phyloP scores from a whole-genome alignment of 2,797 vertebrate species.

The Cirrhinus molitorella region DNA sequence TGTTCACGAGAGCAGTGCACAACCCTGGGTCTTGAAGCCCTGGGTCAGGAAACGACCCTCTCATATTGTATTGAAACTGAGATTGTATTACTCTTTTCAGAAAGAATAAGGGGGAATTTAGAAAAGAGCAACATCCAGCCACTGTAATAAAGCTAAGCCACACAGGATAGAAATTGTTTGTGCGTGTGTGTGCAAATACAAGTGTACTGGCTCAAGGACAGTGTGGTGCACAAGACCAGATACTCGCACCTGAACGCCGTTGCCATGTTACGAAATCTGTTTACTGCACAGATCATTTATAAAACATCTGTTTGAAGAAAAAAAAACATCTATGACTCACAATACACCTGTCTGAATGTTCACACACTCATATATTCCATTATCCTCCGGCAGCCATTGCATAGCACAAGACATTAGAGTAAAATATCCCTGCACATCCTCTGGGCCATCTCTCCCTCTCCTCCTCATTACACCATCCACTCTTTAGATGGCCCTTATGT shows the following conservation, averaged over 20 bases:
- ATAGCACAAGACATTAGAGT: conserved; percentile 45
- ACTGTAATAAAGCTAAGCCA: conserved; percentile 44
- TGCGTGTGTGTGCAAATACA: neutral
- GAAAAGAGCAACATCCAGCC: conserved; percentile 37
- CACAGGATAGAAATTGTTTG: neutral
- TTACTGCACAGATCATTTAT: neutral
- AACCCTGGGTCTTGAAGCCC: neutral
- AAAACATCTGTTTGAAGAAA: conserved; percentile 18
- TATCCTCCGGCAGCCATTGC: conserved; percentile 45
- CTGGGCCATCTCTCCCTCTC: conserved; percentile 50
- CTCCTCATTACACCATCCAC: conserved; percentile 57
- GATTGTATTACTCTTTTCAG: conserved; percentile 18
- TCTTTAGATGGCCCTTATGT: conserved; percentile 58
- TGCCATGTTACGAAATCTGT: neutral
- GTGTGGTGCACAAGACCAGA: neutral
- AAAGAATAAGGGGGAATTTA: conserved; percentile 29
- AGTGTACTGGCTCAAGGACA: neutral
- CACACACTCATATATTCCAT: conserved; percentile 45
- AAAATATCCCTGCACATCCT: conserved; percentile 47
- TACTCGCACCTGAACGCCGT: neutral
- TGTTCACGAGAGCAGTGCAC: conserved; percentile 20
- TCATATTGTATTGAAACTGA: conserved; percentile 31
- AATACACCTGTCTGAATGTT: neutral
- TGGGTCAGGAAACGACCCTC: conserved; percentile 3
- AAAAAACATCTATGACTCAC: conserved; percentile 3